phyloP scores from a whole-genome alignment of 1,140 invertebrate species.

The Hylaeus volcanicus region DNA sequence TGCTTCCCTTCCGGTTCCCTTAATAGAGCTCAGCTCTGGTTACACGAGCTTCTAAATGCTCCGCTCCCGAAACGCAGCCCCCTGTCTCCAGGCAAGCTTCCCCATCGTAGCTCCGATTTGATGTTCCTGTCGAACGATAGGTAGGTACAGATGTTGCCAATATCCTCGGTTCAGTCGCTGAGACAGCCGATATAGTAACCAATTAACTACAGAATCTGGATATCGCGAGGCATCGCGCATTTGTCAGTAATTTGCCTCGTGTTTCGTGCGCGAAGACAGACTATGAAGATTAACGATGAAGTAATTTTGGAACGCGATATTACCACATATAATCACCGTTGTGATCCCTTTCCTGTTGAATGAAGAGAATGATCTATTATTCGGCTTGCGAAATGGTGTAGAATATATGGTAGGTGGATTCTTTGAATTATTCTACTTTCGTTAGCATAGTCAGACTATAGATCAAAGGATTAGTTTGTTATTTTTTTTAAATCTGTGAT shows the following conservation, averaged over 20 bases:
- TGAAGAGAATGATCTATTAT: too few species aligned
- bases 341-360: too few species aligned
- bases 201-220: slow-evolving; percentile 32
- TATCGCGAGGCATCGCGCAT: neutral
- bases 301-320: neutral
- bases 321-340: too few species aligned
- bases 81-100: slow-evolving; percentile 14
- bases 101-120: slow-evolving; percentile 27
- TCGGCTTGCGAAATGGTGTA: too few species aligned
- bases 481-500: too few species aligned
- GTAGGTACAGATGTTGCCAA: slow-evolving; percentile 63
- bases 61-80: slow-evolving; percentile 21
- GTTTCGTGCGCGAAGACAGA: neutral
- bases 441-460: too few species aligned
- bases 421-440: too few species aligned
- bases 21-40: slow-evolving; percentile 45
- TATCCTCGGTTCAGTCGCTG: slow-evolving; percentile 54
- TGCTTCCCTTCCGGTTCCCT: neutral
- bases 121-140: slow-evolving; percentile 58
- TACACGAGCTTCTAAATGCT: slow-evolving; percentile 57
- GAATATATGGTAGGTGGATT: too few species aligned
- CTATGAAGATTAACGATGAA: slow-evolving; percentile 6
- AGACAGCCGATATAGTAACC: slow-evolving; percentile 48
- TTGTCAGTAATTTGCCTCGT: neutral
- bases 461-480: too few species aligned